phyloP scores from a whole-genome alignment of 2,797 vertebrate genomes.

The Oryzias dopingdopingensis region DNA sequence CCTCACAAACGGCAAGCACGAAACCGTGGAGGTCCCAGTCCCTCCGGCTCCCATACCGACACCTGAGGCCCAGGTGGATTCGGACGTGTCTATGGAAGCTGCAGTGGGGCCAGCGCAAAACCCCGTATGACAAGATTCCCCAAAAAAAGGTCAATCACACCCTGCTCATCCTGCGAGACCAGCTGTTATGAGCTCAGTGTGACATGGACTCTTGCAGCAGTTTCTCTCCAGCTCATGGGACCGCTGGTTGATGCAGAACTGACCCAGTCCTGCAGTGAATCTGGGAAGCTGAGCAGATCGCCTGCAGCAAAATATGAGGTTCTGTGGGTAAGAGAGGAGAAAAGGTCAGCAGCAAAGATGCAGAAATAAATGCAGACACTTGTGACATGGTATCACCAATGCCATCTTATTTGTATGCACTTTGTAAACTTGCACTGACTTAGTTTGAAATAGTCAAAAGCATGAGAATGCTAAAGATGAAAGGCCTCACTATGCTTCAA shows the following conservation, averaged over 20 bases:
- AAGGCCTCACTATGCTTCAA: slow-evolving; percentile 48
- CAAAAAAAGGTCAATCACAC: slow-evolving; percentile 12
- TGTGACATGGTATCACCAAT: slow-evolving; percentile 12
- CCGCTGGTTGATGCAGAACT: slow-evolving; percentile 2
- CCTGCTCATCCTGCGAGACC: slow-evolving; percentile 5
- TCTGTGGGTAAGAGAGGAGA: not conserved
- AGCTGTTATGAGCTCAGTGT: not conserved
- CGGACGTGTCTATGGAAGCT: slow-evolving; percentile 60
- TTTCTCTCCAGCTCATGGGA: slow-evolving; percentile 21
- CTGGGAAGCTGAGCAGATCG: slow-evolving; percentile 7
- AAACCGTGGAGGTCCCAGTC: slow-evolving; percentile 74
- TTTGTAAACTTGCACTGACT: slow-evolving; percentile 49
- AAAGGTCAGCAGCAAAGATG: slow-evolving; percentile 1
- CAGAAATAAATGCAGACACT: slow-evolving; percentile 30
- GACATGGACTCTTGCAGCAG: slow-evolving; percentile 13
- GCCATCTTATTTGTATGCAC: slow-evolving; percentile 47
- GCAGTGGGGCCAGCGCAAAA: slow-evolving; percentile 76
- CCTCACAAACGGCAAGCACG: slow-evolving; percentile 73
- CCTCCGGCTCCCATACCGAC: slow-evolving; percentile 66
- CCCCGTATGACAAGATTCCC: slow-evolving; percentile 47
- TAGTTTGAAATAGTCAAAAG: slow-evolving; percentile 9
- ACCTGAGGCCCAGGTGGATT: slow-evolving; percentile 63
- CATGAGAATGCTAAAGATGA: slow-evolving; percentile 6
- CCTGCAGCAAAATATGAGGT: not conserved
- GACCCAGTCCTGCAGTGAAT: slow-evolving; percentile 4